Percentiles rank a stretch among this genome's conserved stretches.
Conservation (phyloP, 2,113 vertebrate species). For the Triplophysa siluroides region DNA sequence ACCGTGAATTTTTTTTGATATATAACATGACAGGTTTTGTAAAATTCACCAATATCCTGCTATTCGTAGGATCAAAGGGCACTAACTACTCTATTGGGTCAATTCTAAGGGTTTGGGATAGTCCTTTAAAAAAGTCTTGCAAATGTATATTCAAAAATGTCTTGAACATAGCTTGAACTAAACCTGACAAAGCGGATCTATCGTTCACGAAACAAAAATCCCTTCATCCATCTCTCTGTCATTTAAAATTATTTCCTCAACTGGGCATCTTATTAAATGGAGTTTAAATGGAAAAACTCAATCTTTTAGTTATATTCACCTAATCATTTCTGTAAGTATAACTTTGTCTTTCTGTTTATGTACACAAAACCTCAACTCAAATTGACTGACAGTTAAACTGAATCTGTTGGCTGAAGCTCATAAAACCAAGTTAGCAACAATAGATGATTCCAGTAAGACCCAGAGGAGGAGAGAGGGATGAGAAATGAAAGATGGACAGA, state of each 20-base stretch:
- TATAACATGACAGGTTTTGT: background rate
- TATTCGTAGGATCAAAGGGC: background rate
- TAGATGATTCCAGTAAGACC: conserved; percentile 44
- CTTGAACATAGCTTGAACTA: background rate
- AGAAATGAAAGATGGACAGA: conserved; percentile 40
- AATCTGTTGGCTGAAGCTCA: conserved; percentile 10
- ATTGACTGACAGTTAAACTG: background rate
- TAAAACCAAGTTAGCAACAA: conserved; percentile 25
- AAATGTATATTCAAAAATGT: background rate
- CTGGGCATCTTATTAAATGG: background rate
- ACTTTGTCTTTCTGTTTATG: background rate
- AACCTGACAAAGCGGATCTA: background rate
- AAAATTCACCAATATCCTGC: background rate
- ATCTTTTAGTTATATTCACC: background rate
- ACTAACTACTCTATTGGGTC: conserved; percentile 5
- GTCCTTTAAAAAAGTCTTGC: background rate
- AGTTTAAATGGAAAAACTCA: background rate
- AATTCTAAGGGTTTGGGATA: too few species aligned
- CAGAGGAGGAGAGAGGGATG: conserved; percentile 59
- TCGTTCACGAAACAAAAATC: background rate
- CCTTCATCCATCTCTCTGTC: background rate
- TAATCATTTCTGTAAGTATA: background rate
- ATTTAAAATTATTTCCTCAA: conserved; percentile 8
- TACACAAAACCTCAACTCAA: background rate
- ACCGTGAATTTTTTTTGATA: background rate